Evolutionary conservation across 1,140 invertebrate genomes (phyloP), one percentile per base, ranked within the genome.

Genomic region (Drosophila pallidifrons): DNA sequence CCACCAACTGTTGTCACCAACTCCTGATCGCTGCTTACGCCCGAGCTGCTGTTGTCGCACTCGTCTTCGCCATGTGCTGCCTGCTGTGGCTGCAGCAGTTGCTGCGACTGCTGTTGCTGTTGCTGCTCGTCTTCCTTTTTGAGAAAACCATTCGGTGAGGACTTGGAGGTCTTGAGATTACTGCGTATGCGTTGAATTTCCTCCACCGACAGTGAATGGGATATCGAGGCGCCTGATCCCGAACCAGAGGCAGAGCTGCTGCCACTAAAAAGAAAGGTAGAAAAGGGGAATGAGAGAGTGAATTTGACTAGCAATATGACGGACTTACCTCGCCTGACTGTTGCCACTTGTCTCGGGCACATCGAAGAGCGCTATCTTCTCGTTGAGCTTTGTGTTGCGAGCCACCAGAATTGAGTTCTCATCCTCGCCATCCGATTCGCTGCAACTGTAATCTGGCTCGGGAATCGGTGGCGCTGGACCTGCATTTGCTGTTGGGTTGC

Each of bases 361-460:
- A 70, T 92, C 91, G 16, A 91, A 91, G 20, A 88, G 79, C 52
- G 89, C 79, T 28, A 92, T 92, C 60, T 90, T 90, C 67, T 93
- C 93, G 47, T 91, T 92, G 52, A 91, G 75, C 68, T 92, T 92
- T 0, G 91, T 92, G 57, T 93, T 93, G 25, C 82, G 82, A 20
- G 83, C 92, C 71, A 87, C 90, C 46, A 92, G 60, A 64, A 92
- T 91, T 0, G 92, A 93, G 61, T 92, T 94, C 79, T 94, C 95
- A 58, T 93, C 94, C 45, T 95, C 95, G 28, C 95, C 95, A 64
- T 95, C 95, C 0, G 96, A 96, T 83, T 97, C 96, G 60, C 96
- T 96, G 83, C 96, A 94, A 92, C 96, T 97, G 93, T 98, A 98
- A 93, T 98, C 97, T 0, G 97, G 97, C 85, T 98, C 97, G 1